These are phyloP conservation scores for Altica lythri DNA, from an alignment of 2,888 invertebrate species.

Conservation along the genomic window DNA sequence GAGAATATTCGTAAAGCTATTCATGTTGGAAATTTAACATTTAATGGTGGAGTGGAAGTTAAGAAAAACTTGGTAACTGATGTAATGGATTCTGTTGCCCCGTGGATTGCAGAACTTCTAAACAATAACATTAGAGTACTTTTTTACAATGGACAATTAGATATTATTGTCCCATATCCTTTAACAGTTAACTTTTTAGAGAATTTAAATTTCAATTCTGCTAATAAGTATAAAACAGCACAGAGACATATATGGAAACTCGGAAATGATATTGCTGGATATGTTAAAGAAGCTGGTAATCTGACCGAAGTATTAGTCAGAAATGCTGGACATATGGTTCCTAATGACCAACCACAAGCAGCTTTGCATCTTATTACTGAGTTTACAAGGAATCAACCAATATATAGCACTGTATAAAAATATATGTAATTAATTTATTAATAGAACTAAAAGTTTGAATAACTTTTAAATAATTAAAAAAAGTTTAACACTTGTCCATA, in stretches of 20 bases:
- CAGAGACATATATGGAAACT: slow-evolving; percentile 70
- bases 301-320: slow-evolving; percentile 73
- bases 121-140: slow-evolving; percentile 68
- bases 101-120: slow-evolving; percentile 60
- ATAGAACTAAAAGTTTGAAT: neutral
- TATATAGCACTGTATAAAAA: neutral
- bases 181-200: slow-evolving; percentile 76
- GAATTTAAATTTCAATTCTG: slow-evolving; percentile 68
- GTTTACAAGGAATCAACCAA: slow-evolving; percentile 37
- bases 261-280: slow-evolving; percentile 71
- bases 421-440: neutral
- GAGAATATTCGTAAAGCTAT: slow-evolving; percentile 68
- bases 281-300: slow-evolving; percentile 69
- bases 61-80: slow-evolving; percentile 1
- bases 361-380: slow-evolving; percentile 67
- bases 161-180: slow-evolving; percentile 85
- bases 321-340: slow-evolving; percentile 81
- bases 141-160: slow-evolving; percentile 86
- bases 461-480: too few species aligned
- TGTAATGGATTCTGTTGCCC: slow-evolving; percentile 31
- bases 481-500: too few species aligned
- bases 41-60: neutral
- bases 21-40: slow-evolving; percentile 77
- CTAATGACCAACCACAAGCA: slow-evolving; percentile 76
- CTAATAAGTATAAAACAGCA: slow-evolving; percentile 66